A percentile compares a stretch with the other conserved stretches of the same genome.
phyloP scores from a whole-genome alignment of 2,888 invertebrate species.

The Dioctria linearis region DNA sequence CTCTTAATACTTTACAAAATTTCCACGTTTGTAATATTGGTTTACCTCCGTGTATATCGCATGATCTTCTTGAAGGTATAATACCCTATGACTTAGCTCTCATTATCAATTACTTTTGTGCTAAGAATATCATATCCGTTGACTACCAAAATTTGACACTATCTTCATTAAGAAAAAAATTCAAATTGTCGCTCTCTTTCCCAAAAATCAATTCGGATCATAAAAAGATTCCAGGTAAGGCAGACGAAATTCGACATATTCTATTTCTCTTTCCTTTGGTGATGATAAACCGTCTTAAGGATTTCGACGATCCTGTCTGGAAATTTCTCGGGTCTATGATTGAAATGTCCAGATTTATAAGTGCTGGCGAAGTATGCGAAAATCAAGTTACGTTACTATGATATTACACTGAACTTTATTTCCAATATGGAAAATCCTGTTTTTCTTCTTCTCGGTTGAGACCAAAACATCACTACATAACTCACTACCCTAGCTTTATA shows the following conservation, averaged over 20 bases:
- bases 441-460: slow-evolving; percentile 52
- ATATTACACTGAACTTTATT: slow-evolving; percentile 44
- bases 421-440: slow-evolving; percentile 37
- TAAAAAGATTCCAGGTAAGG: not conserved
- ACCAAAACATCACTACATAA: slow-evolving; percentile 57
- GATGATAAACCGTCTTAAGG: not conserved
- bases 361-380: not conserved
- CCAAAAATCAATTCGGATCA: not conserved
- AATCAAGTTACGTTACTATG: slow-evolving; percentile 31
- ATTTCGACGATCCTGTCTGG: not conserved
- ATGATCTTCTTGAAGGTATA: too few relatives aligned
- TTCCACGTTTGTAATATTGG: too few relatives aligned
- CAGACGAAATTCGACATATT: not conserved
- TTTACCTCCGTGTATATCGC: too few relatives aligned
- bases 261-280: not conserved
- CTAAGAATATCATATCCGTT: not conserved
- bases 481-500: slow-evolving; percentile 55
- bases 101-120: too few relatives aligned
- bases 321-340: not conserved
- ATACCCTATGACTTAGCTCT: too few relatives aligned
- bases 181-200: not conserved
- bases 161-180: not conserved
- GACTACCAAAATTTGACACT: not conserved
- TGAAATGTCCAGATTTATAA: not conserved
- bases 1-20: too few relatives aligned